A percentile compares a stretch with the other conserved stretches of the same genome.
Conservation (phyloP, 2,113 vertebrate species). For the Hemicordylus capensis region DNA sequence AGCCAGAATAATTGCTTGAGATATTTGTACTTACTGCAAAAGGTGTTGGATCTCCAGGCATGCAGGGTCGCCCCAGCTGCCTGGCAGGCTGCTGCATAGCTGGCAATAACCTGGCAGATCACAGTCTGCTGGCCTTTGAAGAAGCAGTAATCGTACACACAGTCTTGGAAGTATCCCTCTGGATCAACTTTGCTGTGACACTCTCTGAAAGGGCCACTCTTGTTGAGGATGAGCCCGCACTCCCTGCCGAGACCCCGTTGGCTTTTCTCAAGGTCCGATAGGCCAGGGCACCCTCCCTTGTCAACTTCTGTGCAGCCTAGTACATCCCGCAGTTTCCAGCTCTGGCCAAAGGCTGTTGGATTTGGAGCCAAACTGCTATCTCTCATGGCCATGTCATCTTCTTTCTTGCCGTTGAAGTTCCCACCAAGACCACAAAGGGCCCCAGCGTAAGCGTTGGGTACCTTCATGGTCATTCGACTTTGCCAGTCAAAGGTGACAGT, state of each 20-base stretch:
- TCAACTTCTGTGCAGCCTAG: conserved; percentile 40
- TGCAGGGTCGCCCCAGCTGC: conserved; percentile 42
- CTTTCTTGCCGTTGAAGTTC: conserved; percentile 68
- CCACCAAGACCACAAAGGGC: conserved; percentile 72
- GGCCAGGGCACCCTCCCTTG: conserved; percentile 37
- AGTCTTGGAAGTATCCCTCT: conserved; percentile 53
- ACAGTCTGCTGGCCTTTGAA: conserved; percentile 21
- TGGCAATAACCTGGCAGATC: conserved; percentile 52
- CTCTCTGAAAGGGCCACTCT: conserved; percentile 52
- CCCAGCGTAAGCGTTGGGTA: conserved; percentile 56
- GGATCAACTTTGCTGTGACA: conserved; percentile 56
- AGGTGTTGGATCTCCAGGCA: conserved; percentile 51
- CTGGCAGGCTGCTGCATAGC: conserved; percentile 56
- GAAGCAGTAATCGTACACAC: conserved; percentile 59
- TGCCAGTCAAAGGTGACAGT: conserved; percentile 68
- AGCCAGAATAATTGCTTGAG: no score
- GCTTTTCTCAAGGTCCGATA: background rate
- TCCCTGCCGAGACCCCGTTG: conserved; percentile 25
- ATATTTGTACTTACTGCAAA: conserved; percentile 49
- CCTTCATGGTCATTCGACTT: conserved; percentile 55
- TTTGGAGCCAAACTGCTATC: background rate
- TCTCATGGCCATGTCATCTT: conserved; percentile 54
- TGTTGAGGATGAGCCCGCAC: conserved; percentile 42
- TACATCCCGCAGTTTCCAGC: conserved; percentile 40
- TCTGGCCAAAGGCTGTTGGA: conserved; percentile 29